phyloP scores from a whole-genome alignment of 2,888 invertebrate species.

The Gerris lacustris region DNA sequence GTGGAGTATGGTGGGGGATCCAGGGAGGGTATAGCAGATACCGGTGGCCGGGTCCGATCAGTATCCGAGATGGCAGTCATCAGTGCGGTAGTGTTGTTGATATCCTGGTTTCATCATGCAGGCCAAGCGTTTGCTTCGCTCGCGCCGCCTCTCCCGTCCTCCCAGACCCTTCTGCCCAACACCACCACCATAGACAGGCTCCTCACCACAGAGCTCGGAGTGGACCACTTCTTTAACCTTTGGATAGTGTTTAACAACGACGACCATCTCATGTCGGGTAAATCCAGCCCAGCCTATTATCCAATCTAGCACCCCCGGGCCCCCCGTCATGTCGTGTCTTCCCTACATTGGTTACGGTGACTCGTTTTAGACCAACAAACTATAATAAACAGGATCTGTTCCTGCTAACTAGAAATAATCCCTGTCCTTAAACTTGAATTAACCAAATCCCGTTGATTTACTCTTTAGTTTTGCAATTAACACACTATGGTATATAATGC shows the following conservation, averaged over 20 bases:
- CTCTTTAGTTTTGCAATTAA: too few relatives aligned
- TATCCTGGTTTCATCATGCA: background rate
- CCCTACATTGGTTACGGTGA: too few relatives aligned
- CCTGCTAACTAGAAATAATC: too few relatives aligned
- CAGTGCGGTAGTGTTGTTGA: background rate
- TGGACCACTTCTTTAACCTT: slow-evolving; percentile 43
- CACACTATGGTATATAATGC: too few relatives aligned
- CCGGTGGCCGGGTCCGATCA: background rate
- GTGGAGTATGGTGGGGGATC: too few relatives aligned
- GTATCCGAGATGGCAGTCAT: slow-evolving; percentile 3
- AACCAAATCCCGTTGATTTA: too few relatives aligned
- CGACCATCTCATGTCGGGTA: slow-evolving; percentile 33
- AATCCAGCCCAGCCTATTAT: background rate
- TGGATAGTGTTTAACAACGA: slow-evolving; percentile 44
- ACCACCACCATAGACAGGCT: slow-evolving; percentile 42
- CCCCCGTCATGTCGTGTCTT: too few relatives aligned
- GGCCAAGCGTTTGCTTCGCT: background rate
- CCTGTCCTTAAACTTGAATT: too few relatives aligned
- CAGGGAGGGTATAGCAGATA: too few relatives aligned
- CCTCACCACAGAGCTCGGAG: slow-evolving; percentile 40
- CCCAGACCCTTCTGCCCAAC: slow-evolving; percentile 36
- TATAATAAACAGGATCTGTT: too few relatives aligned
- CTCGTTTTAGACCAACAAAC: too few relatives aligned
- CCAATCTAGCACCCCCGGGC: background rate
- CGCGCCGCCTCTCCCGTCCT: background rate